Percentiles rank a stretch among this genome's conserved stretches.
These are phyloP conservation scores for Chloroclystis v-ata DNA, from an alignment of 2,888 invertebrate genomes.

Conservation along the genomic window DNA sequence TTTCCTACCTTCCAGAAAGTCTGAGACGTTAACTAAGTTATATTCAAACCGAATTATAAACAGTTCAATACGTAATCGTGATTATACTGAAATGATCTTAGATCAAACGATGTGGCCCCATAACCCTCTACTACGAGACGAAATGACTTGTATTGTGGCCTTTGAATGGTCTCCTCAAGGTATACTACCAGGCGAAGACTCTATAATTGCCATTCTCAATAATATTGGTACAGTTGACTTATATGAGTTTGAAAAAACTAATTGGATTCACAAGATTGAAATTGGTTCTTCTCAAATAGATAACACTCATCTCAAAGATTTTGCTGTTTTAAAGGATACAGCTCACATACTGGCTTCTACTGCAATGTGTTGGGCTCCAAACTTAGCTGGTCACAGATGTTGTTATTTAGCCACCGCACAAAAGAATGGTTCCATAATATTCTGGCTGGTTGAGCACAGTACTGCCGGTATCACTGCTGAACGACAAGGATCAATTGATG, in stretches of 20 bases:
- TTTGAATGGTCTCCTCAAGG: conserved; percentile 55
- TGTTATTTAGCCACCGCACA: conserved; percentile 60
- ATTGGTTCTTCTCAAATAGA: conserved; percentile 36
- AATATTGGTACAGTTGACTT: conserved; percentile 59
- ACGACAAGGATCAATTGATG: conserved; percentile 32
- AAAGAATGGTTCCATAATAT: conserved; percentile 48
- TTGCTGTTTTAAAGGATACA: conserved; percentile 42
- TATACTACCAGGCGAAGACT: conserved; percentile 37
- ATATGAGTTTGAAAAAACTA: conserved; percentile 32
- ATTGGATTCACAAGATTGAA: conserved; percentile 44
- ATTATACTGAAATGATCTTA: conserved; percentile 53
- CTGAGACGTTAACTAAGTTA: conserved; percentile 46
- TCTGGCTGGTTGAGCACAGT: conserved; percentile 47
- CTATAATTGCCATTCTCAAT: conserved; percentile 52
- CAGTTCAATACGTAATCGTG: conserved; percentile 43
- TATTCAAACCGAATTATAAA: conserved; percentile 40
- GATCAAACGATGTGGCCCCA: conserved; percentile 62
- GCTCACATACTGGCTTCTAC: conserved; percentile 44
- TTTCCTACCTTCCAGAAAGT: conserved; percentile 41
- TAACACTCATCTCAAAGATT: conserved; percentile 24
- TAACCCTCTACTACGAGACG: conserved; percentile 45
- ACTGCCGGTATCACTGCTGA: conserved; percentile 29
- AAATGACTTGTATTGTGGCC: conserved; percentile 43
- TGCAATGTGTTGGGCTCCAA: conserved; percentile 54
- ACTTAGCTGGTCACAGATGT: conserved; percentile 35